Base-by-base conservation (phyloP, 2,113 vertebrate species). In the Pygoscelis adeliae region DNA sequence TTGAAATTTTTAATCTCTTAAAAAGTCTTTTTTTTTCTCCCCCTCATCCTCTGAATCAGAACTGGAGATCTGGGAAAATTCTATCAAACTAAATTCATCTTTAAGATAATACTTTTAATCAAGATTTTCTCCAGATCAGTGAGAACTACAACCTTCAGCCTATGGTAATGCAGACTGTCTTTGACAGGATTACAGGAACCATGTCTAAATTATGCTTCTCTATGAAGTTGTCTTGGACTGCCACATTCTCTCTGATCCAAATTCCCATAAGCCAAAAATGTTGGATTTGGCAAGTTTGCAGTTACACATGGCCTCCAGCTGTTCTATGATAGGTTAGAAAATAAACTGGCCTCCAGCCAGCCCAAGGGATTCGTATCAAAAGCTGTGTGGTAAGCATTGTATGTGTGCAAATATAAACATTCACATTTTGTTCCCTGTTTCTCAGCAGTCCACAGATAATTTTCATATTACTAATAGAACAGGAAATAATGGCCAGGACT, bases 181-280 rank as follows among this genome's bases (percentile, higher is more conserved):
- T 77, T 85, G 84, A 91, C 70, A 82, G 80, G 79, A 92, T 87
- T 72, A 76, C 58, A 79, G 80, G 69, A 85, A 90, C 69, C 87
- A 62, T 81, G 69, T 91, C 87, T 95, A 95, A 98, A 96, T 95
- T 79, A 92, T 76, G n/a, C 47, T 93, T 90, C 61, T 67, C 76
- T 91, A 50, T 92, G 82, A 97, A 95, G 65, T 36, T 89, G 82
- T 67, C 79, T 85, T 90, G 80, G 92, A 89, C 66, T 61, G 58
- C 62, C 71, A 87, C 27, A 26, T 47, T 62, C 32, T 87, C 36
- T 78, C 77, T 93, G 70, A 87, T 94, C 73, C 91, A 93, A 93
- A 93, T 86, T 91, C 95, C 90, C 86, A 58, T 18, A 86, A 97
- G 88, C 55, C 81, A 91, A 56, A 96, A 67, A 44, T 65, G 71